Evolutionary conservation across 2,797 vertebrate genomes (phyloP).

Genomic region (Phoebastria nigripes): DNA sequence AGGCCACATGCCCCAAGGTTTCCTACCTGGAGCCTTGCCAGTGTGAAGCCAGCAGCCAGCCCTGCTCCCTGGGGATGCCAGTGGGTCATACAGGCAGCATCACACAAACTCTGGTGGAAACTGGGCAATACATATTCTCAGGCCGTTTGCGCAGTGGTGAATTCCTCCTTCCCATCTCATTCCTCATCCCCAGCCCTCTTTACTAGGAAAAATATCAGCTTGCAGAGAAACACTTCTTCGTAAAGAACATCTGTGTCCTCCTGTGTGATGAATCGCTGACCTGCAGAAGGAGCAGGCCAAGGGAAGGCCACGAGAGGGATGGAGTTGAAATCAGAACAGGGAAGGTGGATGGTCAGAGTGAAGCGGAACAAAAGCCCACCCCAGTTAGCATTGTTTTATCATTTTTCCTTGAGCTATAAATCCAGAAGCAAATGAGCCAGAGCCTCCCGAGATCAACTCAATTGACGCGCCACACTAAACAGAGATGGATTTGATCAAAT

Average conservation of each 20-base stretch:
- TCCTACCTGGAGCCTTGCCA: background rate
- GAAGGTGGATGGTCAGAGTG: constrained; percentile 1
- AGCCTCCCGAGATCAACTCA: background rate
- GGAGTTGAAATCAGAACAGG: background rate
- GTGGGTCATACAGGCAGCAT: background rate
- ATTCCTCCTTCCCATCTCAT: background rate
- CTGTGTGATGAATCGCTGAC: constrained; percentile 37
- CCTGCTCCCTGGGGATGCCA: background rate
- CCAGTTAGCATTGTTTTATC: background rate
- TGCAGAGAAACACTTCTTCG: background rate
- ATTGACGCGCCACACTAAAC: background rate
- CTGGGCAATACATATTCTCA: background rate
- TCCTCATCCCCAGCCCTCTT: background rate
- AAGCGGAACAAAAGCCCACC: constrained; percentile 10
- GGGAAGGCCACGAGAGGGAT: background rate
- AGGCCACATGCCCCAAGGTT: background rate
- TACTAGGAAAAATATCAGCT: background rate
- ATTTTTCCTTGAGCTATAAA: background rate
- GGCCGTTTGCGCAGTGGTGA: background rate
- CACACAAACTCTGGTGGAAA: background rate
- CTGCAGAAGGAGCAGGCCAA: constrained; percentile 16
- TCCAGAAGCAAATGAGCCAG: constrained; percentile 1
- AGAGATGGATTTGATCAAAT: background rate
- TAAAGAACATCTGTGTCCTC: constrained; percentile 42
- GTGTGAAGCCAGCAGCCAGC: background rate